These are phyloP conservation scores for Dyspetes luteomarginatus DNA, from an alignment of 2,888 invertebrate genomes.

Conservation along the genomic window DNA sequence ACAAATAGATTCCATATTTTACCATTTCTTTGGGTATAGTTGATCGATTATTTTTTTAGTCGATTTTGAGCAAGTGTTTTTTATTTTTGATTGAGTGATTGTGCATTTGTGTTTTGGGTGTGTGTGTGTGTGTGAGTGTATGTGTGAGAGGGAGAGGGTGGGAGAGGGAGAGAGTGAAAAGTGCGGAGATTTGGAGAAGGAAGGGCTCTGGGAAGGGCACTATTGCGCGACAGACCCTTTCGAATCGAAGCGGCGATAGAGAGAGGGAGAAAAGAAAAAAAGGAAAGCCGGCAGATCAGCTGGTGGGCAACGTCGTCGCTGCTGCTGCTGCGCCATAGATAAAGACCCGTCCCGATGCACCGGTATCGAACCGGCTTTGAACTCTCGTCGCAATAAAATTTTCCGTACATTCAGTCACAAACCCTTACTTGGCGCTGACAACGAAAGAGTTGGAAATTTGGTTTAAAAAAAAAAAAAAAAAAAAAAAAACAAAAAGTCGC, in stretches of 20 bases:
- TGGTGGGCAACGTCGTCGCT: slow-evolving; percentile 21
- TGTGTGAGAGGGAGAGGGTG: background rate
- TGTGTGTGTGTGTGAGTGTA: background rate
- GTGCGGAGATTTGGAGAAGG: slow-evolving; percentile 13
- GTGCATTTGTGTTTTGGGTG: too few species aligned
- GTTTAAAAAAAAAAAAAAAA: background rate
- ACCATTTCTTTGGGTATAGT: background rate
- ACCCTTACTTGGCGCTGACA: too few species aligned
- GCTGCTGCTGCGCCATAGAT: slow-evolving; percentile 52
- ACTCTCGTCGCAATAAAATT: slow-evolving; percentile 13
- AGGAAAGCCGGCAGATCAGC: slow-evolving; percentile 60
- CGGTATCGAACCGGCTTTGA: slow-evolving; percentile 58
- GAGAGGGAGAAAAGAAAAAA: background rate
- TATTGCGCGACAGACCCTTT: slow-evolving; percentile 65
- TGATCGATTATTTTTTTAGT: background rate
- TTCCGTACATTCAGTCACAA: background rate
- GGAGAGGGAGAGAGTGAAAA: background rate
- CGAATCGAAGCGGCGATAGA: slow-evolving; percentile 26
- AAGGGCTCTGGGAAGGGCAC: slow-evolving; percentile 62
- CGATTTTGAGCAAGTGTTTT: background rate
- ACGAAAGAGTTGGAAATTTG: background rate
- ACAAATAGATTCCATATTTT: background rate
- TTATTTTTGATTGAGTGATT: background rate
- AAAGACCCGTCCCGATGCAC: slow-evolving; percentile 33
- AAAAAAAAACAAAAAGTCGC: background rate